Evolutionary conservation across 2,113 vertebrate species (phyloP), one percentile per base, ranked within the genome.

Genomic region (Pomatostomus ruficeps): DNA sequence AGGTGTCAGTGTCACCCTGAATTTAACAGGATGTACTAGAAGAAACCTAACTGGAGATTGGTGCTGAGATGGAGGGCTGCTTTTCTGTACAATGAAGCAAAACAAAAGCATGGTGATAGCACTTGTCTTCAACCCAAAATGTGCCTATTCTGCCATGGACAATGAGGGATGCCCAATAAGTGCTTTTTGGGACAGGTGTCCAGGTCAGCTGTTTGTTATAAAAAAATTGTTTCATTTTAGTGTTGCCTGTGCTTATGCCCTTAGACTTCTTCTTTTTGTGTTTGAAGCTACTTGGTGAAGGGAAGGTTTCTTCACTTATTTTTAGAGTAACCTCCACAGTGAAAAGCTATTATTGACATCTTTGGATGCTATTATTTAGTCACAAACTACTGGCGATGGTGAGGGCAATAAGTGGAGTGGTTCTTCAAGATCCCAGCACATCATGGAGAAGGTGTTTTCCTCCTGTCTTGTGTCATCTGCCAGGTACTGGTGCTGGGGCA

Each of bases 21-120:
- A 33, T 78, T 89, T 54, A 45, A 24, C 0, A 0, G 55, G 24
- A 6, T 2, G 1, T 38, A 63, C 21, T 35, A 72, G 43, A 46
- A 86, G 68, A 81, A 91, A 63, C 24, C 9, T 52, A 38, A 48
- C 24, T 45, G 68, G 18, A 59, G 16, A 81, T 57, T 4, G 38
- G 29, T 48, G 43, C 35, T 28, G 58, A 61, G 36, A 21, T 38
- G 15, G n/a, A 66, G n/a, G 10, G 11, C 26, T 68, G 9, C 58
- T 68, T 51, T 75, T 51, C 61, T 71, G 10, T 46, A 29, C 26
- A 58, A 3, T 5, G 43, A 78, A 42, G n/a, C 10, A 80, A 58
- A 83, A 25, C 3, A 31, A 51, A 73, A 71, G 25, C 21, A 29
- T 26, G 23, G 7, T 61, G 36, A 21, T 17, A 54, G 12, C 28